Conservation (phyloP, 2,113 vertebrate species). For the Catharus minimus region DNA sequence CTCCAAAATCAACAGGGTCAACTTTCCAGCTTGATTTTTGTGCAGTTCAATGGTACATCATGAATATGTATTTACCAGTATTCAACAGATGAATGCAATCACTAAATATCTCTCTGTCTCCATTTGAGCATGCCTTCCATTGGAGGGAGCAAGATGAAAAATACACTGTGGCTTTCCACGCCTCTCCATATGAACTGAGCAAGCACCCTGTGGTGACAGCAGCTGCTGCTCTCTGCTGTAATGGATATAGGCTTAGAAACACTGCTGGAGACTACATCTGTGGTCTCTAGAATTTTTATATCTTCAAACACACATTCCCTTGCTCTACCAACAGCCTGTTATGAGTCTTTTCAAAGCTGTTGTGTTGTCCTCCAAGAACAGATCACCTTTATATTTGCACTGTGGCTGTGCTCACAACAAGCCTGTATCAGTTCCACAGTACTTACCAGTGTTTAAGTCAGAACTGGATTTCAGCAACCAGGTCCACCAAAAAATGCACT, state of each 20-base stretch:
- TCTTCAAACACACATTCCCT: not conserved
- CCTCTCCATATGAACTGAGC: not conserved
- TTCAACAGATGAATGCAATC: not conserved
- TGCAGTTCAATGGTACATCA: not conserved
- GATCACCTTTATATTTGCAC: not conserved
- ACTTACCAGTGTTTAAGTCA: not conserved
- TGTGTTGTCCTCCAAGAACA: not conserved
- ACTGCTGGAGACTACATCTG: not conserved
- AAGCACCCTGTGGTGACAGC: not conserved
- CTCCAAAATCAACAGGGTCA: not conserved
- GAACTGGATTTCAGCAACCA: not conserved
- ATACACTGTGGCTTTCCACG: accelerated
- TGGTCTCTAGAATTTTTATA: not conserved
- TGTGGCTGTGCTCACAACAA: not conserved
- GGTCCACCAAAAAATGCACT: not conserved
- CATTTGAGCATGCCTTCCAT: not conserved
- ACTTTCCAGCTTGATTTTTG: not conserved
- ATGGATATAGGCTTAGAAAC: not conserved
- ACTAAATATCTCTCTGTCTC: not conserved
- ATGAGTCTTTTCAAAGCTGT: not conserved
- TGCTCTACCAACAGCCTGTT: not conserved
- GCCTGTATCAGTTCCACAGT: not conserved
- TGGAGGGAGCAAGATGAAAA: not conserved
- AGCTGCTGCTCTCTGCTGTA: not conserved
- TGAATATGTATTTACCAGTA: not conserved